Conservation (phyloP, 2,888 invertebrate genomes). For the Baccha elongata region DNA sequence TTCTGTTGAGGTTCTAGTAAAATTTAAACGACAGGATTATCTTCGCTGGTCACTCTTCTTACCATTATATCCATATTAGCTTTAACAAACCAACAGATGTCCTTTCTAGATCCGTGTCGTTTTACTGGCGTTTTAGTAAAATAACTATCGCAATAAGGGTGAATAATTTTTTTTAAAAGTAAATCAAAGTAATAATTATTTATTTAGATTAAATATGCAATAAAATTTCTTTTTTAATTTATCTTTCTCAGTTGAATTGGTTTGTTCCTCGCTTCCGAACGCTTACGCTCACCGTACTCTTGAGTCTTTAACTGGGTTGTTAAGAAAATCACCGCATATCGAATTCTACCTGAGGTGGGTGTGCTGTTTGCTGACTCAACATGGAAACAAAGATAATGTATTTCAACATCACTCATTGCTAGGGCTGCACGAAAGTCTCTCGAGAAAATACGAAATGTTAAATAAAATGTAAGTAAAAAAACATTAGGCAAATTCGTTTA, state of each 20-base stretch:
- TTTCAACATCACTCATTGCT: slow-evolving; percentile 87
- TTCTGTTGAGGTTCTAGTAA: too few relatives aligned
- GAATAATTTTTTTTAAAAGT: too few relatives aligned
- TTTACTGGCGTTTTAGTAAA: too few relatives aligned
- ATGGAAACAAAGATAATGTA: slow-evolving; percentile 85
- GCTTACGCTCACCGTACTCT: slow-evolving; percentile 90
- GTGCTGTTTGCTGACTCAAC: slow-evolving; percentile 86
- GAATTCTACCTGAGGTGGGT: slow-evolving; percentile 95
- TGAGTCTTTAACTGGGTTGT: slow-evolving; percentile 86
- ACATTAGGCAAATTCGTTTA: neutral
- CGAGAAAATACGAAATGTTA: slow-evolving; percentile 90
- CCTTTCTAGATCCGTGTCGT: too few relatives aligned
- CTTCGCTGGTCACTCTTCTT: too few relatives aligned
- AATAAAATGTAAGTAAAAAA: slow-evolving; percentile 89
- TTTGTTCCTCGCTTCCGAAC: slow-evolving; percentile 87
- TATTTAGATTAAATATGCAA: too few relatives aligned
- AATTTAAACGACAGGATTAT: too few relatives aligned
- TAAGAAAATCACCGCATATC: slow-evolving; percentile 91
- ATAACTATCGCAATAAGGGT: too few relatives aligned
- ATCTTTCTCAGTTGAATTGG: slow-evolving; percentile 87
- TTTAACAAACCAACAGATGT: too few relatives aligned
- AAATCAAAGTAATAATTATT: too few relatives aligned
- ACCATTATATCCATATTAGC: too few relatives aligned
- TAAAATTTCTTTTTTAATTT: too few relatives aligned
- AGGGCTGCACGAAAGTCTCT: slow-evolving; percentile 90